phyloP scores from a whole-genome alignment of 2,113 vertebrate species.

The Hypomesus transpacificus region DNA sequence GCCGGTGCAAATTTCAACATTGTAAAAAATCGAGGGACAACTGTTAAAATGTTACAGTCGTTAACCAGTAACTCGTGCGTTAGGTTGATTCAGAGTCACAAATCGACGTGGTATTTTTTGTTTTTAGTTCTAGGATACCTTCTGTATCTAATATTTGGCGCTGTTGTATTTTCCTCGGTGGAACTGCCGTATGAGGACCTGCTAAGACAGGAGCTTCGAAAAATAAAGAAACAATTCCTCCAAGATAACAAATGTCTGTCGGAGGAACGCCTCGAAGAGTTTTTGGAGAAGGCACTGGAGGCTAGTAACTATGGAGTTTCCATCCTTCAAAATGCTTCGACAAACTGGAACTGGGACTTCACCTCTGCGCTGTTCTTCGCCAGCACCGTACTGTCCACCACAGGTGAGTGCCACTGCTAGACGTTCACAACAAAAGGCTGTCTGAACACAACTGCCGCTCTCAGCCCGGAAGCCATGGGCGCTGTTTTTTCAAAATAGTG shows the following conservation, averaged over 20 bases:
- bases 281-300: constrained; percentile 83
- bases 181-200: constrained; percentile 91
- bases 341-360: constrained; percentile 98
- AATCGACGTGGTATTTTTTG: constrained; percentile 87
- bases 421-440: not conserved
- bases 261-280: constrained; percentile 83
- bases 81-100: constrained; percentile 86
- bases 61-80: constrained; percentile 84
- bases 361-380: constrained; percentile 93
- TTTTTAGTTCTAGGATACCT: constrained; percentile 83
- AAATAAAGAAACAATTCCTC: constrained; percentile 82
- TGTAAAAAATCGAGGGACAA: not conserved
- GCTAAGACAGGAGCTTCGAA: constrained; percentile 84
- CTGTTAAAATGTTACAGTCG: constrained; percentile 86
- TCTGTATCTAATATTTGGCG: constrained; percentile 91
- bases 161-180: constrained; percentile 92
- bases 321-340: constrained; percentile 86
- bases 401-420: constrained; percentile 69
- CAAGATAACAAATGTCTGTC: constrained; percentile 84
- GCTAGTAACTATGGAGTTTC: constrained; percentile 95
- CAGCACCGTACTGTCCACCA: constrained; percentile 94
- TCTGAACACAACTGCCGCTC: not conserved
- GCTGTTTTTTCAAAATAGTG: not conserved
- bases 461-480: too few species aligned
- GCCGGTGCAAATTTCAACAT: not conserved